These are phyloP conservation scores for Crocodylus rhombifer DNA, from an alignment of 2,797 vertebrate species.

Conservation along the genomic window DNA sequence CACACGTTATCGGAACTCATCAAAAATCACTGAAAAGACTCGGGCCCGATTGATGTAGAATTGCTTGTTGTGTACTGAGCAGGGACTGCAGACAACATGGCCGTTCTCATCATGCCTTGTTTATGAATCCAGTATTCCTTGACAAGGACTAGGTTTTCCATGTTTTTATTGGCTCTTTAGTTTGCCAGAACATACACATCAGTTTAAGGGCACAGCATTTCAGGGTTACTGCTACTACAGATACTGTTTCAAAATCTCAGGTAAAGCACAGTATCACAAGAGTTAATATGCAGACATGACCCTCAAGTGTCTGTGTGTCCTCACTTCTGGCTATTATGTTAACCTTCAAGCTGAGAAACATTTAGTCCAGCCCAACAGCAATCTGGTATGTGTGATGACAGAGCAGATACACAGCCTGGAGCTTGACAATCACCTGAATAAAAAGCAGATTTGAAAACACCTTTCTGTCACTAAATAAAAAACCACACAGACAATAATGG, in stretches of 20 bases:
- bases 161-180: neutral
- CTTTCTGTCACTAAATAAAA: neutral
- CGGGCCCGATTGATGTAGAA: neutral
- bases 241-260: neutral
- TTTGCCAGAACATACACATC: neutral
- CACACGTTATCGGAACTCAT: neutral
- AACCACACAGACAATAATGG: fast-evolving
- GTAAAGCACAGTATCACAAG: neutral
- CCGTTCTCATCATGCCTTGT: no score
- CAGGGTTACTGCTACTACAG: neutral
- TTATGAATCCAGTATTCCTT: neutral
- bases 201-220: neutral
- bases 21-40: neutral
- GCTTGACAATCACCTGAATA: neutral
- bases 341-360: neutral
- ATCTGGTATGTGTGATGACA: fast-evolving
- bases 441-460: neutral
- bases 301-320: fast-evolving
- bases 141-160: neutral
- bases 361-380: fast-evolving
- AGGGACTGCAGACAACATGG: neutral
- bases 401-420: neutral
- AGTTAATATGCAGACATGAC: neutral
- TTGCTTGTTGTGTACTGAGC: neutral
- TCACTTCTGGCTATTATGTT: neutral